Evolutionary conservation across 1,140 invertebrate genomes (phyloP).

Genomic region (Ruditapes philippinarum): DNA sequence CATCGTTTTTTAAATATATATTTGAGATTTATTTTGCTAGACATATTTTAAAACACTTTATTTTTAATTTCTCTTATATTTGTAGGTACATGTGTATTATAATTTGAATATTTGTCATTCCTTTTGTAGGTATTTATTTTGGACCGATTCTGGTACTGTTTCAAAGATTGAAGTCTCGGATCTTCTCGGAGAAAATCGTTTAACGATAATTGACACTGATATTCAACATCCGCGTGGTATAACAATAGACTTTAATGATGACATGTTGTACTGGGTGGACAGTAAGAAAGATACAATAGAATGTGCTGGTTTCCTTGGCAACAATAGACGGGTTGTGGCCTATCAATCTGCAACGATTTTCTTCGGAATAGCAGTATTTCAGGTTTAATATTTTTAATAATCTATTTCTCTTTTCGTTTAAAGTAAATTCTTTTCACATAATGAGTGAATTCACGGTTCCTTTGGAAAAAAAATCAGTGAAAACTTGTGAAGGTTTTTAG

Average conservation of each 20-base stretch:
- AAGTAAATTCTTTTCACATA: too few species aligned
- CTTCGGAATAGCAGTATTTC: conserved; percentile 80
- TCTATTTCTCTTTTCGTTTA: too few species aligned
- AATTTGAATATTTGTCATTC: too few species aligned
- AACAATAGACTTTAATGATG: conserved; percentile 97
- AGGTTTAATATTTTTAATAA: too few species aligned
- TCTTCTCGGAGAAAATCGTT: conserved; percentile 93
- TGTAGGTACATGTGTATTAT: too few species aligned
- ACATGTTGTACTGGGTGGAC: conserved; percentile 98
- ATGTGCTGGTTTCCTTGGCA: conserved; percentile 94
- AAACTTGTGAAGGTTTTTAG: too few species aligned
- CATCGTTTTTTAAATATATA: too few species aligned
- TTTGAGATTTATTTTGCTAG: too few species aligned
- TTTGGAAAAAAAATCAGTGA: too few species aligned
- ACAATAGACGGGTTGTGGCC: conserved; percentile 78
- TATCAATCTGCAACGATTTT: conserved; percentile 75
- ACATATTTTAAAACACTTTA: too few species aligned
- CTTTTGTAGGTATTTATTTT: conserved; percentile 83
- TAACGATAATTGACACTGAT: conserved; percentile 92
- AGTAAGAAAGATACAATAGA: conserved; percentile 97
- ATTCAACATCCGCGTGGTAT: conserved; percentile 97
- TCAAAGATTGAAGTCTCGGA: conserved; percentile 95
- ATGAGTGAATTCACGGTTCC: too few species aligned
- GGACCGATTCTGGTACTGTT: conserved; percentile 96
- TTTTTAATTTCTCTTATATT: too few species aligned